Percentiles rank a stretch among this genome's conserved stretches.
Evolutionary conservation across 1,140 invertebrate genomes (phyloP).

Genomic region (Drosophila dunni): DNA sequence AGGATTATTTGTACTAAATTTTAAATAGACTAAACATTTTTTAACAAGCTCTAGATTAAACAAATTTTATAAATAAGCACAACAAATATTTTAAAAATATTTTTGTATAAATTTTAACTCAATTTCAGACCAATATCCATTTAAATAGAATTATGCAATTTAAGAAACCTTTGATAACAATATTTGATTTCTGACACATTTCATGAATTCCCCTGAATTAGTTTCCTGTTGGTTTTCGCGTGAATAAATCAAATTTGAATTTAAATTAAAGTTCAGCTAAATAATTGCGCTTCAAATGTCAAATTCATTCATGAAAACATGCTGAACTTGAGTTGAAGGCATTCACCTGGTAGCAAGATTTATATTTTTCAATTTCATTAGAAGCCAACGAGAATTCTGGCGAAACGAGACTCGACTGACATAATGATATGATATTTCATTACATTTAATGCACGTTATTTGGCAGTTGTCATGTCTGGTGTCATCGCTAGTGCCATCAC

Average conservation of each 20-base stretch:
- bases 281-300: background rate
- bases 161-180: background rate
- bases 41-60: too few relatives aligned
- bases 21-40: too few relatives aligned
- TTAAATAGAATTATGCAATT: too few relatives aligned
- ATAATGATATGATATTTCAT: conserved; percentile 28
- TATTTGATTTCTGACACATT: background rate
- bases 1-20: too few relatives aligned
- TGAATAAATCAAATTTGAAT: background rate
- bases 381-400: background rate
- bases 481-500: background rate
- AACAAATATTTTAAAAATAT: too few relatives aligned
- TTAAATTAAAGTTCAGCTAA: background rate
- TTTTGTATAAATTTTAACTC: background rate
- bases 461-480: conserved; percentile 1
- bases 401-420: conserved; percentile 3
- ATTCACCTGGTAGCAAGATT: background rate
- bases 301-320: background rate
- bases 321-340: background rate
- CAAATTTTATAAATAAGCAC: too few relatives aligned
- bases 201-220: too few relatives aligned
- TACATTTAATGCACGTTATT: conserved; percentile 5
- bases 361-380: background rate
- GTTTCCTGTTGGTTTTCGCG: too few relatives aligned
- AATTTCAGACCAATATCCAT: too few relatives aligned